These are phyloP conservation scores for Ricordea florida DNA, from an alignment of 92 coral and sea anemone species.

Conservation along the genomic window DNA sequence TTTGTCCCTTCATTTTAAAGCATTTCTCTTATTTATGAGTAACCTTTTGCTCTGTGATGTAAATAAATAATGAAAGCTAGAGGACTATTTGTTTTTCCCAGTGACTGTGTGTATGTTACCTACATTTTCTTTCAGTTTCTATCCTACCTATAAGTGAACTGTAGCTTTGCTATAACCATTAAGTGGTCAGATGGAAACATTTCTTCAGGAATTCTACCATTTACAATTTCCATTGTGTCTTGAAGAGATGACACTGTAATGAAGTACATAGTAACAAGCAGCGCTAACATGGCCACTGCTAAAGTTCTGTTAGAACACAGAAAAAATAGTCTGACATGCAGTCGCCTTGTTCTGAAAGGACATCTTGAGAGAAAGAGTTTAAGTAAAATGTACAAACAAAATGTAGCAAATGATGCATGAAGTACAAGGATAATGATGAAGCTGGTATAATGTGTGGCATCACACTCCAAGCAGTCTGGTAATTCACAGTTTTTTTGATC, in stretches of 20 bases:
- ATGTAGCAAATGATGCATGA: not conserved
- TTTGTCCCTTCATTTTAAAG: too few species aligned
- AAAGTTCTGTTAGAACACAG: conserved; percentile 54
- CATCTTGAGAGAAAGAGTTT: conserved; percentile 24
- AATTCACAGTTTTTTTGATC: conserved; percentile 77
- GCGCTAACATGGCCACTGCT: conserved; percentile 14
- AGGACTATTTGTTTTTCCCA: too few species aligned
- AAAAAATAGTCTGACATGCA: conserved; percentile 39
- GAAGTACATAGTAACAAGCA: conserved; percentile 39
- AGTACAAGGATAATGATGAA: conserved; percentile 43
- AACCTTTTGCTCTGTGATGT: too few species aligned
- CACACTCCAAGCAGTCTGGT: conserved; percentile 83
- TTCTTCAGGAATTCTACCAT: conserved; percentile 79
- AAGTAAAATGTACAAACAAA: conserved; percentile 45
- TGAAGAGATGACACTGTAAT: conserved; percentile 55
- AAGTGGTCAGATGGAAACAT: conserved; percentile 92
- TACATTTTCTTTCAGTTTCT: not conserved
- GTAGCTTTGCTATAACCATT: conserved; percentile 65
- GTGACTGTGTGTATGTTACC: too few species aligned
- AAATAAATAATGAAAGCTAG: too few species aligned
- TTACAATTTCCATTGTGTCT: conserved; percentile 71
- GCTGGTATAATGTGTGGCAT: conserved; percentile 72
- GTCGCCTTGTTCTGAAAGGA: conserved; percentile 38
- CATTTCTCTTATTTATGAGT: too few species aligned
- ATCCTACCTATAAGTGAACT: conserved; percentile 59